phyloP scores from a whole-genome alignment of 2,797 vertebrate genomes.

The Mormyrus hasselquistii region DNA sequence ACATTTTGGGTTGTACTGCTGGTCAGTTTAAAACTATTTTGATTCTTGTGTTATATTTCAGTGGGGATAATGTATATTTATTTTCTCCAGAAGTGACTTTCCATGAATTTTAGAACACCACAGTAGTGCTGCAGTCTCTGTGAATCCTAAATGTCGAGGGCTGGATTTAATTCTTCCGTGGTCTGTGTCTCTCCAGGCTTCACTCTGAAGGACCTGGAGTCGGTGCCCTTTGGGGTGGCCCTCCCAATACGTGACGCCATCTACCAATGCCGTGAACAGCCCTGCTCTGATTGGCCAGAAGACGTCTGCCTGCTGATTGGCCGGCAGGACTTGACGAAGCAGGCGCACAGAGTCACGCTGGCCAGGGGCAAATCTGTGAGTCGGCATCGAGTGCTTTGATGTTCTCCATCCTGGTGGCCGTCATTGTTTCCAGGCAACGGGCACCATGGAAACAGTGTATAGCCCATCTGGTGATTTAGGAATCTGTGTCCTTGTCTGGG shows the following conservation, averaged over 20 bases:
- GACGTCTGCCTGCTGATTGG: slow-evolving; percentile 89
- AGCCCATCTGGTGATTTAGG: not conserved
- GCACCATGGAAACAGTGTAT: not conserved
- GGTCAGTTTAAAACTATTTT: not conserved
- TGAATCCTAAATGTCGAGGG: not conserved
- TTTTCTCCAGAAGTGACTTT: not conserved
- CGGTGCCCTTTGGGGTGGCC: slow-evolving; percentile 89
- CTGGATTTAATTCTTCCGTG: not conserved
- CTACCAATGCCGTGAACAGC: slow-evolving; percentile 87
- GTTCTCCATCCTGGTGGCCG: not conserved
- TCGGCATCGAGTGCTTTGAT: not conserved
- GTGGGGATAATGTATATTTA: not conserved
- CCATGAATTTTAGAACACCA: not conserved
- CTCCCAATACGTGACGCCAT: slow-evolving; percentile 91
- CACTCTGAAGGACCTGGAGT: slow-evolving; percentile 88
- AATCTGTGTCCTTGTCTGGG: not conserved
- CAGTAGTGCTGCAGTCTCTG: not conserved
- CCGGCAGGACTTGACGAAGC: slow-evolving; percentile 89
- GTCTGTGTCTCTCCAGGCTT: slow-evolving; percentile 65
- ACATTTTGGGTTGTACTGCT: not conserved
- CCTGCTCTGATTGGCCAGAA: slow-evolving; percentile 91
- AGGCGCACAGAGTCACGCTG: slow-evolving; percentile 85
- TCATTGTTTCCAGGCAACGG: not conserved
- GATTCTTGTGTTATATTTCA: not conserved
- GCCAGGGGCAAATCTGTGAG: slow-evolving; percentile 85